A percentile compares a stretch with the other conserved stretches of the same genome.
phyloP scores from a whole-genome alignment of 2,888 invertebrate species.

The Oithona nana region DNA sequence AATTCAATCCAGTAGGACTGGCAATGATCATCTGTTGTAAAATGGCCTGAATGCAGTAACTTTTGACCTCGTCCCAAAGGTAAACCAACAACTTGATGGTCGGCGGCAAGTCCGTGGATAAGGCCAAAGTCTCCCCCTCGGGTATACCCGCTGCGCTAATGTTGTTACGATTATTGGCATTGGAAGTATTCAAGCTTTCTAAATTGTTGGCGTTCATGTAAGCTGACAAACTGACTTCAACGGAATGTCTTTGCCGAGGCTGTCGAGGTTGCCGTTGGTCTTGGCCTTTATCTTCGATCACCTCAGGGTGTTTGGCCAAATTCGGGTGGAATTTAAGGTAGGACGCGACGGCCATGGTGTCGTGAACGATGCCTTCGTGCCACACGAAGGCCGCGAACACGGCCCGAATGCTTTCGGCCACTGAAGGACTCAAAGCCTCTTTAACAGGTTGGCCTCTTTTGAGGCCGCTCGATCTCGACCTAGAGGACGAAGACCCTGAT shows the following conservation, averaged over 20 bases:
- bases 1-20: too few relatives aligned
- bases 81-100: constrained; percentile 66
- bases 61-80: constrained; percentile 63
- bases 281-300: constrained; percentile 26
- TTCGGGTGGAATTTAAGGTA: constrained; percentile 83
- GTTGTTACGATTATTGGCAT: constrained; percentile 53
- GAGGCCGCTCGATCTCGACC: background rate
- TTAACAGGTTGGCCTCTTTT: constrained; percentile 36
- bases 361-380: constrained; percentile 93
- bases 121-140: background rate
- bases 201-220: constrained; percentile 19
- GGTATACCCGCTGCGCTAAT: constrained; percentile 23
- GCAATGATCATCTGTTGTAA: constrained; percentile 41
- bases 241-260: constrained; percentile 56
- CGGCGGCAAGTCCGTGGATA: constrained; percentile 29
- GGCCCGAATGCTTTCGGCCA: constrained; percentile 76
- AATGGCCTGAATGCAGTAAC: constrained; percentile 28
- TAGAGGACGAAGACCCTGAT: background rate
- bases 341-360: constrained; percentile 93
- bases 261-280: constrained; percentile 26
- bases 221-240: constrained; percentile 44
- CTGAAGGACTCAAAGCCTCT: constrained; percentile 71
- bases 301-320: constrained; percentile 52
- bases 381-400: constrained; percentile 89
- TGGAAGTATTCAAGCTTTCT: constrained; percentile 44